Evolutionary conservation across 2,888 invertebrate genomes (phyloP), one percentile per base, ranked within the genome.

Genomic region (Anarsia innoxiella): DNA sequence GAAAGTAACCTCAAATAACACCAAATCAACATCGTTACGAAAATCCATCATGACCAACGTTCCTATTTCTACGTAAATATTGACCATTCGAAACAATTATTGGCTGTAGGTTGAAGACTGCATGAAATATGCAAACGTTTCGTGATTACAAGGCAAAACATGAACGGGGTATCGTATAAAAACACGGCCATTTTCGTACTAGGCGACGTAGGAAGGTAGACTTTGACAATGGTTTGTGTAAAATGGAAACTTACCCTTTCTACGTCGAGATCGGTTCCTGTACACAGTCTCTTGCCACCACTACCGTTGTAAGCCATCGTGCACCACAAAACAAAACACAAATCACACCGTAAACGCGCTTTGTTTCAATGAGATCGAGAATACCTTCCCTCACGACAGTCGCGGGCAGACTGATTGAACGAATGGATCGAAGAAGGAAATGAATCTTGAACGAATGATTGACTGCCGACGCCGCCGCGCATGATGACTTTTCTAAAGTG

Each of bases 271-370:
- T 86, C 85, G 44, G 79, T 78, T 45, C 82, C 83, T 49, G 83
- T 76, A 61, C 85, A 85, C 64, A 84, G 77, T 79, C 85, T 82
- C 69, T 86, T 85, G 66, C 77, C 80, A 74, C 88, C 87, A 86
- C 89, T 88, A 68, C 89, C 89, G 86, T 89, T 89, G 87, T 89
- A 89, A 88, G 89, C 89, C 89, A 89, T 89, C 76, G 82, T 88
- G 86, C 76, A 88, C 85, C 86, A 88, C 87, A 86, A 86, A 84
- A 82, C 78, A 79, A 78, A 79, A 80, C 79, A 84, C 80, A 71
- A 79, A 82, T 77, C 82, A 84, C 83, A 77, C 75, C 77, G 71
- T 48, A 66, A 77, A 74, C 82, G 74, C 80, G 82, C 68, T 79
- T 53, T 44, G 45, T 46, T 49, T 53, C 46, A 53, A 59, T 57